Evolutionary conservation across 2,888 invertebrate species (phyloP), one percentile per base, ranked within the genome.

Genomic region (Portevinia maculata): DNA sequence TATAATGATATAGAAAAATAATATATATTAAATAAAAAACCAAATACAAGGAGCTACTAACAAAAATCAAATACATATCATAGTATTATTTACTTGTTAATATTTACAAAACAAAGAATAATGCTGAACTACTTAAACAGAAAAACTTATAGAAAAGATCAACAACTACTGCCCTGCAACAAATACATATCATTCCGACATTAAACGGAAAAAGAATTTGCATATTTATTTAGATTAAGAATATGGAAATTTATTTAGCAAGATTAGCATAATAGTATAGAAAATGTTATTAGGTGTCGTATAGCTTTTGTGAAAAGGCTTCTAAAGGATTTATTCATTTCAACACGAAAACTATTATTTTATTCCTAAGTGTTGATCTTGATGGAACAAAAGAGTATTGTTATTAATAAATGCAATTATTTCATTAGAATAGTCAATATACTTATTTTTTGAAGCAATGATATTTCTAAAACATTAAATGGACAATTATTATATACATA

Each of bases 121-220:
- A 60, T 30, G 17, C 30, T 55, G 24, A 60, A 53, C 11, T 19
- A 39, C 39, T 50, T n/a, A 28, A 30, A 28, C 15, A 15, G 32
- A 57, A 48, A 32, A 24, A 5, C 3, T 34, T n/a, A 37, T 28
- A 6, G 57, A 59, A 60, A 64, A 28, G 46, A 64, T 70, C 41
- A 55, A 71, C 52, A 30, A 21, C 48, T 67, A 83, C 83, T 71
- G 83, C 87, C 84, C 88, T 86, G 90, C 89, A 89, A 89, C 90
- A 87, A 87, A 86, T 87, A 89, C 89, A 89, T 89, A 89, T 89
- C 89, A 90, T 86, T 86, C 69, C 59, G 53, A 71, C 52, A 39
- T 21, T 46, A 34, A 4, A 34, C 3, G 13, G 11, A 8, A 41
- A 32, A 46, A 21, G 28, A 64, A 50, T 28, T 34, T 39, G 62